Evolutionary conservation across 2,797 vertebrate species (phyloP).

Genomic region (Rhynchotus rufescens): DNA sequence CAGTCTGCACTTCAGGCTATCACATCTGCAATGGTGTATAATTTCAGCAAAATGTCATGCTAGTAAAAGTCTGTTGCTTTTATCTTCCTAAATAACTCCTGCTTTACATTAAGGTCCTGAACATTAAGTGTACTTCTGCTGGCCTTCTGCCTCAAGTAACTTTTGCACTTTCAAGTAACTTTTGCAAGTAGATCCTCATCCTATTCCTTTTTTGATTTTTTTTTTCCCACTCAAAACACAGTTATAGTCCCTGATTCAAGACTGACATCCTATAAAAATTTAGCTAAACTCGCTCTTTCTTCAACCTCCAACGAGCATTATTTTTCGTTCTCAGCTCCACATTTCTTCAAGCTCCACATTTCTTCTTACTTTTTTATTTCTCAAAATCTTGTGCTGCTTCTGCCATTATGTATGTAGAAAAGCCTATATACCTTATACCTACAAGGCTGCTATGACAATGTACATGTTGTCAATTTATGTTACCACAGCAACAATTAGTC

Average conservation of each 20-base stretch:
- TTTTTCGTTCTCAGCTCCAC: background rate
- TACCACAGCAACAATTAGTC: conserved; percentile 59
- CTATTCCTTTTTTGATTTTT: background rate
- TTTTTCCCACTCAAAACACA: background rate
- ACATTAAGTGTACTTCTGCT: background rate
- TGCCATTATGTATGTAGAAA: background rate
- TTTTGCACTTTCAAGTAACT: background rate
- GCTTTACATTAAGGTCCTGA: background rate
- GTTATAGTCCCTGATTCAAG: background rate
- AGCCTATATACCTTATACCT: background rate
- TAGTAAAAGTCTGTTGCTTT: background rate
- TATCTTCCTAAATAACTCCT: background rate
- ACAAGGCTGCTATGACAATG: conserved; percentile 19
- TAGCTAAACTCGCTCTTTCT: background rate
- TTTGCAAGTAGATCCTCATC: background rate
- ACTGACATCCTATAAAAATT: background rate
- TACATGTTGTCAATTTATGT: conserved; percentile 39
- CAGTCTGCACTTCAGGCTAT: background rate
- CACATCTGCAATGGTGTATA: background rate
- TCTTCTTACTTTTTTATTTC: background rate
- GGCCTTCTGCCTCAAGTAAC: background rate
- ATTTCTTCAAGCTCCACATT: background rate
- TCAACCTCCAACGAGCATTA: background rate
- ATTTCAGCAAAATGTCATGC: background rate
- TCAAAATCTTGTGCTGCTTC: background rate